These are phyloP conservation scores for Varanus salvator DNA, from an alignment of 2,113 vertebrate species.

Conservation along the genomic window DNA sequence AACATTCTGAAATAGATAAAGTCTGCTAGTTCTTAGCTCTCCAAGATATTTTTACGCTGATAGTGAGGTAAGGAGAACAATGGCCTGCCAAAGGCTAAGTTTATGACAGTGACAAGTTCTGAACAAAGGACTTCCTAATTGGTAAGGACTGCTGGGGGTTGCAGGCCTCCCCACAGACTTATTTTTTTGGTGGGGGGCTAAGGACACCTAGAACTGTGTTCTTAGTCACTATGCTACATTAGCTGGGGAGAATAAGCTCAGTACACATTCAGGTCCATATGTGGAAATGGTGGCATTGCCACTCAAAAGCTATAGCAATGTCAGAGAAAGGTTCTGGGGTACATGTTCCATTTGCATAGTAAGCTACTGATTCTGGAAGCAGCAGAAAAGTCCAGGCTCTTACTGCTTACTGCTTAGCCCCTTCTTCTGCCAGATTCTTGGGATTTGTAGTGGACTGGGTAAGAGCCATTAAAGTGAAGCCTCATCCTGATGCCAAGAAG, in stretches of 20 bases:
- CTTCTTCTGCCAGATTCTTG: neutral
- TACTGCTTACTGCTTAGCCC: neutral
- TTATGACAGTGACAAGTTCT: neutral
- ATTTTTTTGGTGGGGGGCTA: too few species aligned
- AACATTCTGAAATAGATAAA: too few species aligned
- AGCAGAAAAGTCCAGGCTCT: neutral
- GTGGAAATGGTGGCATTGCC: neutral
- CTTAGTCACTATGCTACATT: neutral
- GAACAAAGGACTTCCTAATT: neutral
- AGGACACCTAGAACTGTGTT: too few species aligned
- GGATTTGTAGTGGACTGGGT: too few species aligned
- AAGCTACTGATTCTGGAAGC: neutral
- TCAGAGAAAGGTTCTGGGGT: neutral
- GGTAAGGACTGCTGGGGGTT: too few species aligned
- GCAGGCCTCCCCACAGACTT: too few species aligned
- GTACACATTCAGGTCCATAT: neutral
- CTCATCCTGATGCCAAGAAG: too few species aligned
- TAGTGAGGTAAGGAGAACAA: neutral
- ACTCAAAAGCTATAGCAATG: neutral
- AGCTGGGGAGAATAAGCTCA: neutral
- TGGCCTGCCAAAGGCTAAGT: neutral
- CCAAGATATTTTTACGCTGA: neutral
- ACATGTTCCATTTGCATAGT: neutral
- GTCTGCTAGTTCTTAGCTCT: too few species aligned
- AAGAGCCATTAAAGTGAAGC: too few species aligned